Conservation (phyloP, 1,140 invertebrate species). For the Ips nitidus region DNA sequence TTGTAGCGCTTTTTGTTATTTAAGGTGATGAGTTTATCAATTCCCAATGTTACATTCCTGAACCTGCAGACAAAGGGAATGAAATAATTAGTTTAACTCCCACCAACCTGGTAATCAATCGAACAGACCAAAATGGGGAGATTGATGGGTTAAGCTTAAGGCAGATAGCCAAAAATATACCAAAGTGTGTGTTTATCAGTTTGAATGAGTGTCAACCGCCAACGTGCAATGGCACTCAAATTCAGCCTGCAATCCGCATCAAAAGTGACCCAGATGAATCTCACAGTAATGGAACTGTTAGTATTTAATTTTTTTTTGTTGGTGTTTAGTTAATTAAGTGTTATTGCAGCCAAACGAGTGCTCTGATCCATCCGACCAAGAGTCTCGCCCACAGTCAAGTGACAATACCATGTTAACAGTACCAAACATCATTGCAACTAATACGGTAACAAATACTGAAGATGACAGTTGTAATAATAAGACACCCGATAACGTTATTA, state of each 20-base stretch:
- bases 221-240: neutral
- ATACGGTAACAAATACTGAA: too few species aligned
- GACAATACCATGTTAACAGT: too few species aligned
- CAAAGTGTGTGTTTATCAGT: constrained; percentile 43
- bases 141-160: constrained; percentile 36
- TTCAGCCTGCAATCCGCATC: neutral
- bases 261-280: neutral
- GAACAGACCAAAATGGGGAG: constrained; percentile 11
- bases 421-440: too few species aligned
- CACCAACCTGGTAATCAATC: constrained; percentile 40
- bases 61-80: constrained; percentile 38
- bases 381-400: too few species aligned
- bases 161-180: constrained; percentile 44
- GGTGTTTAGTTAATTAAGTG: too few species aligned
- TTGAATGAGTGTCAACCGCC: constrained; percentile 20
- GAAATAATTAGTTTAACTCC: constrained; percentile 38
- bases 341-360: too few species aligned
- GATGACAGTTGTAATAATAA: neutral
- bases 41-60: constrained; percentile 43
- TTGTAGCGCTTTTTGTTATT: neutral
- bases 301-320: too few species aligned
- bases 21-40: constrained; percentile 27
- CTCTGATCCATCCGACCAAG: too few species aligned
- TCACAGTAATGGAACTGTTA: neutral
- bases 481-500: constrained; percentile 14